Evolutionary conservation across 2,888 invertebrate genomes (phyloP), one percentile per base, ranked within the genome.

Genomic region (Notodonta dromedarius): DNA sequence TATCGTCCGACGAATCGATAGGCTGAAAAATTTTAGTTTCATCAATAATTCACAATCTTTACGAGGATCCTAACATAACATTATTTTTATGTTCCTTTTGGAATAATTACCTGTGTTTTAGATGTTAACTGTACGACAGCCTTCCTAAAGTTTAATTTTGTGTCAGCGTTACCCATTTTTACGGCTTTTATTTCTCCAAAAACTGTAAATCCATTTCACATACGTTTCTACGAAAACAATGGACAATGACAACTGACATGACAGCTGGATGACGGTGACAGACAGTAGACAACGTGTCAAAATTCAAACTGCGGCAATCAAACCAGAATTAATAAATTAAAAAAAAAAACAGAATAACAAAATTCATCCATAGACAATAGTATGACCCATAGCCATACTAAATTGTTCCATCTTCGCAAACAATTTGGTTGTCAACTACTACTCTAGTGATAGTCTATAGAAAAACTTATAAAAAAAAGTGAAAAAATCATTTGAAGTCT

Each of bases 91-190:
- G 77, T 58, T 39, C 54, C 54, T 60, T 65, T 58, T 14, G 5
- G 62, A 48, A 40, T 5, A 64, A 75, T 83, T 91, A 98, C 99
- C 96, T 99, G 98, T 64, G 98, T 97, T 94, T 99, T 99, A 0
- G 99, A 97, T 60, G 99, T 99, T 60, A 99, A 94, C 88, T 99
- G 99, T 57, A 99, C 97, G 57, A 99, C 98, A 74, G 99, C 99
- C 93, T 99, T 99, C 67, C 99, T 96, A 94, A 99, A 99, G 93
- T 98, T 99, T 70, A 99, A 94, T 94, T 99, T 99, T 65, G 99
- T 99, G 89, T 99, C 99, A 65, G 98, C 96, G 94, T 99, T 99
- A 77, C 99, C 99, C 99, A 99, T 99, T 83, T 83, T 87, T 66
- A 56, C 40, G 56, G 62, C 64, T 74, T 76, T 74, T 80, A 80